phyloP scores from a whole-genome alignment of 2,797 vertebrate genomes.

The Cirrhinus mrigala region DNA sequence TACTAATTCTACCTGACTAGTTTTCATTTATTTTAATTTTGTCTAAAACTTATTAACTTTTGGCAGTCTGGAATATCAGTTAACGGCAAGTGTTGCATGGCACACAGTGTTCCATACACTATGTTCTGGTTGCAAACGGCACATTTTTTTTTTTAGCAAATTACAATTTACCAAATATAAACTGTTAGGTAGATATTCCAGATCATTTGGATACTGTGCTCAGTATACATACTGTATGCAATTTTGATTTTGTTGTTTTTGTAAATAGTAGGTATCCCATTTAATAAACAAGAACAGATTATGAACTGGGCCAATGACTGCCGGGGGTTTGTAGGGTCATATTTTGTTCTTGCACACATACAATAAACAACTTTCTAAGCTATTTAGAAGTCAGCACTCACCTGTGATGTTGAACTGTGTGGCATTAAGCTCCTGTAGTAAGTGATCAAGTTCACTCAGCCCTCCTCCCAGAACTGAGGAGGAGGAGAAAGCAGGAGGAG shows the following conservation, averaged over 20 bases:
- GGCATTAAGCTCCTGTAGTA: conserved; percentile 91
- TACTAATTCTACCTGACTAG: not conserved
- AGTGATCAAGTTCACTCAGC: conserved; percentile 89
- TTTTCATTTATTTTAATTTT: not conserved
- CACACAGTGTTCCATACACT: not conserved
- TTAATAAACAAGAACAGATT: not conserved
- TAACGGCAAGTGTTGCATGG: not conserved
- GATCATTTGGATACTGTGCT: not conserved
- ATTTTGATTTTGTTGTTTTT: not conserved
- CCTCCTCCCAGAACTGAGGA: conserved; percentile 88
- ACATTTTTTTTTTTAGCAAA: not conserved
- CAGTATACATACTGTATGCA: not conserved
- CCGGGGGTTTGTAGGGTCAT: not conserved
- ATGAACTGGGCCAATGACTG: not conserved
- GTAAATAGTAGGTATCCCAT: not conserved
- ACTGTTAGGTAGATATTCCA: not conserved
- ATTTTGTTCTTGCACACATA: not conserved
- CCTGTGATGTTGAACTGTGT: conserved; percentile 95
- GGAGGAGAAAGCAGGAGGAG: conserved; percentile 81
- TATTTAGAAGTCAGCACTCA: conserved; percentile 59
- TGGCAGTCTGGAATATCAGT: not conserved
- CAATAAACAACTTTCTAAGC: not conserved
- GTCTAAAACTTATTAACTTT: not conserved
- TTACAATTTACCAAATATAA: not conserved
- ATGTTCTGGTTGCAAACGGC: not conserved